Evolutionary conservation across 64 coral and sea anemone genomes (phyloP).

Genomic region (Pachyseris speciosa): DNA sequence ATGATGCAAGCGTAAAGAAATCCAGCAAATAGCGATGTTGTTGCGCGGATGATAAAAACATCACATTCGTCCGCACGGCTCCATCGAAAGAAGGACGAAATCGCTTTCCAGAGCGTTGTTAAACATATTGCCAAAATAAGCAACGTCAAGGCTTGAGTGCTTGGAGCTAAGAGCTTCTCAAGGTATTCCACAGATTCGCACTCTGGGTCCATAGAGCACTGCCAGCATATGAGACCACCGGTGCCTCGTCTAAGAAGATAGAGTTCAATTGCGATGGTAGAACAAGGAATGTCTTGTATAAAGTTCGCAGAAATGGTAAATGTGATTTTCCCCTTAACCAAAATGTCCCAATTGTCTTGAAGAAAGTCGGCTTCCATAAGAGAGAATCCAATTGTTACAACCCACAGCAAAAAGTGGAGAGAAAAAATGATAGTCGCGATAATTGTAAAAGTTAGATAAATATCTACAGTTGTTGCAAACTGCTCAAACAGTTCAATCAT

Average conservation of each 20-base stretch:
- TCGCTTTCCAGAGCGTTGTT: conserved; percentile 91
- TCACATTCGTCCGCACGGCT: conserved; percentile 87
- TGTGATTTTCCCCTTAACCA: conserved; percentile 77
- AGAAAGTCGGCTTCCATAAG: conserved; percentile 81
- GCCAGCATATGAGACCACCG: conserved; percentile 84
- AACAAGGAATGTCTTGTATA: conserved; percentile 89
- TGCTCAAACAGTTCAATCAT: conserved; percentile 38
- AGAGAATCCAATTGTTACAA: conserved; percentile 71
- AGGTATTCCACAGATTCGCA: conserved; percentile 73
- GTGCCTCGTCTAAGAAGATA: conserved; percentile 88
- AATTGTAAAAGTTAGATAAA: conserved; percentile 74
- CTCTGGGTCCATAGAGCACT: conserved; percentile 64
- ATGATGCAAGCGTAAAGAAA: conserved; percentile 88
- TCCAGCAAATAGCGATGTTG: conserved; percentile 89
- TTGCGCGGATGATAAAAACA: conserved; percentile 77
- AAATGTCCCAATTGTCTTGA: conserved; percentile 78
- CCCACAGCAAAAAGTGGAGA: conserved; percentile 91
- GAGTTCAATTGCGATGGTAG: conserved; percentile 81
- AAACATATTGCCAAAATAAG: conserved; percentile 77
- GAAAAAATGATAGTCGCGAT: conserved; percentile 77
- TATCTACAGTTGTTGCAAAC: conserved; percentile 43
- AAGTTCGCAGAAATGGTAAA: conserved; percentile 90
- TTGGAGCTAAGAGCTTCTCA: conserved; percentile 65
- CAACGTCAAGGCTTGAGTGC: conserved; percentile 53
- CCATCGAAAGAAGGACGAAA: conserved; percentile 93